phyloP scores from a whole-genome alignment of 37 sponge, comb jelly and placozoan genomes.

The Haliclona indistincta region DNA sequence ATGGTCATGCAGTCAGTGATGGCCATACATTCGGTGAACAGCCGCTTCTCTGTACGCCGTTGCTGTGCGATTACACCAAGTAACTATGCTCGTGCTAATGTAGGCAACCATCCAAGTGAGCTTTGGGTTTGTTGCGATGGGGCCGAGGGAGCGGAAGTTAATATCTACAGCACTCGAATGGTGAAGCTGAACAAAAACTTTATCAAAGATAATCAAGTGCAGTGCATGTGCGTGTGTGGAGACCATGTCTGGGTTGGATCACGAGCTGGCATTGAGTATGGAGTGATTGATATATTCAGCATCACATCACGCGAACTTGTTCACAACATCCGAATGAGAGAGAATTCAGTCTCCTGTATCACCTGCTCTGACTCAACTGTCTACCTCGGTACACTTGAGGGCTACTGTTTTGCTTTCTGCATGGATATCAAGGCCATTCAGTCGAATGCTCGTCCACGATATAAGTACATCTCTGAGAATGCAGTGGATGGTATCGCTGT shows the following conservation, averaged over 20 bases:
- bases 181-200: conserved; percentile 43
- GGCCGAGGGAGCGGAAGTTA: conserved; percentile 62
- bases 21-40: conserved; percentile 52
- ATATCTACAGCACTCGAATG: conserved; percentile 69
- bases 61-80: conserved; percentile 51
- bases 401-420: conserved; percentile 57
- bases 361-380: conserved; percentile 31
- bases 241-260: conserved; percentile 82
- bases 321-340: conserved; percentile 72
- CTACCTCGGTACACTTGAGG: conserved; percentile 76
- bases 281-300: conserved; percentile 68
- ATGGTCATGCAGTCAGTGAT: conserved; percentile 57
- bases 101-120: conserved; percentile 32
- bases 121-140: conserved; percentile 78
- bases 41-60: conserved; percentile 45
- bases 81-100: conserved; percentile 17
- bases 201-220: conserved; percentile 70
- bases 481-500: conserved; percentile 24
- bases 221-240: conserved; percentile 55
- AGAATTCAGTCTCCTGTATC: conserved; percentile 74
- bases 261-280: conserved; percentile 67
- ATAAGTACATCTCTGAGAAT: conserved; percentile 62
- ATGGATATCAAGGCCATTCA: conserved; percentile 29
- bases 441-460: conserved; percentile 25
- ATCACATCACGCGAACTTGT: conserved; percentile 33